Conservation (phyloP, 2,888 invertebrate genomes). For the Drosophila helvetica region DNA sequence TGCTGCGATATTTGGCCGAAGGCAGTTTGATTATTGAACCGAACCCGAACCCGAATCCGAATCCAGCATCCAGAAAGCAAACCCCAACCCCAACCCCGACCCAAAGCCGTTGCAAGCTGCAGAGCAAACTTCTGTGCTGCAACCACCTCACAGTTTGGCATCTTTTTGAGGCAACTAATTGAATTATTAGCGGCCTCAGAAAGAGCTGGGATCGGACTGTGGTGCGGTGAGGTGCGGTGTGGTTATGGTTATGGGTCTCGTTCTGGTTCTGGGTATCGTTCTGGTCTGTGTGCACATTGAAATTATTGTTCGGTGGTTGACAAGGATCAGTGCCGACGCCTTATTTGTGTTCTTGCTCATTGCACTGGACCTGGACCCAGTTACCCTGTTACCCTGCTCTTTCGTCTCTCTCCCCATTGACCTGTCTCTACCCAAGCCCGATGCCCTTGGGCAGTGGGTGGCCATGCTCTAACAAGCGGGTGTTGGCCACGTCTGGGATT, state of each 20-base stretch:
- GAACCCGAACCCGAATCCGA: conserved; percentile 48
- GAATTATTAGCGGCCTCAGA: conserved; percentile 75
- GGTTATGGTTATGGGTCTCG: conserved; percentile 39
- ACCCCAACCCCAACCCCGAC: neutral
- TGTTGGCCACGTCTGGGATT: conserved; percentile 55
- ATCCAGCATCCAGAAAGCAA: neutral
- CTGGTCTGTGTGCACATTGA: conserved; percentile 51
- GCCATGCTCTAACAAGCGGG: conserved; percentile 70
- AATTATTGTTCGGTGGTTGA: conserved; percentile 78
- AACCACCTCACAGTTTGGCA: conserved; percentile 65
- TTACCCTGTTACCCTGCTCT: conserved; percentile 19
- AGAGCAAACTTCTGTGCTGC: conserved; percentile 47
- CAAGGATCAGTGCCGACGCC: conserved; percentile 82
- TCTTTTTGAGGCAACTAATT: conserved; percentile 78
- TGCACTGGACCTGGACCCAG: conserved; percentile 49
- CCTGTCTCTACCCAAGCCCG: conserved; percentile 30
- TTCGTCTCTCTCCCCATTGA: conserved; percentile 20
- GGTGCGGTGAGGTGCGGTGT: conserved; percentile 20
- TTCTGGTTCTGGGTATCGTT: conserved; percentile 19
- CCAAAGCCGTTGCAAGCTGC: conserved; percentile 20
- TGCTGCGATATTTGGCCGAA: conserved; percentile 62
- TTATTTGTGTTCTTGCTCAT: conserved; percentile 76
- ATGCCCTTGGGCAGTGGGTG: conserved; percentile 67
- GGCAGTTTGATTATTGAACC: conserved; percentile 72
- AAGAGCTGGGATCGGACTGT: conserved; percentile 2